Base-by-base conservation (phyloP, 2,113 vertebrate genomes). In the Heterotilapia buettikoferi region DNA sequence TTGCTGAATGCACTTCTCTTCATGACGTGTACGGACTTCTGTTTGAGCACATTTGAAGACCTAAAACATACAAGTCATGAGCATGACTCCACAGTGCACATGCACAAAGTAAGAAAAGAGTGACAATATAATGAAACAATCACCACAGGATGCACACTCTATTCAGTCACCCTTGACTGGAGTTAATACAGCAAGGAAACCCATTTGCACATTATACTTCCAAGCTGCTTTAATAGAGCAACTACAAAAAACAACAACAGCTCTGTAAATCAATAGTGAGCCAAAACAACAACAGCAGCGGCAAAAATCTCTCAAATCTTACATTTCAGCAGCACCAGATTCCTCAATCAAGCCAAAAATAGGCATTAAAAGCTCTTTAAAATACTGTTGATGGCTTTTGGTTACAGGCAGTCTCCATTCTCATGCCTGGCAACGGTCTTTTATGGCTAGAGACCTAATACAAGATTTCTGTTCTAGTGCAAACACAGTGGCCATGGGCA, bases 401-500 rank as follows among this genome's bases (percentile, higher is more conserved):
- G 93, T 95, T 92, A 92, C 94, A 91, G 89, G 94, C 93, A 89
- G 89, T 93, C 90, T 80, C 92, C 86, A 86, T 90, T 93, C 93
- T 79, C 87, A 57, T 80, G 86, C 92, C 92, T 94, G 92, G 90
- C 94, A 89, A 84, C 86, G 93, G 89, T 91, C 90, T 91, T 95
- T 95, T 95, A 95, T 95, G 93, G 92, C 86, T 86, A 90, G 94
- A 84, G 90, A 94, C 89, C 90, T 95, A 95, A 95, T 94, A 93
- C 89, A 93, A 94, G 95, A 96, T 95, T 94, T 93, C 95, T 94
- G 94, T 95, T 95, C 93, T 94, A 92, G 92, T 93, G 93, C 90
- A 94, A 96, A 95, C 94, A 94, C 91, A 90, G 93, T 92, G 95
- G 95, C 94, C 92, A 93, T 88, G 90, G 95, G 93, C 92, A 94